These are phyloP conservation scores for Neoscelio sp. DNA, from an alignment of 2,888 invertebrate genomes.

Conservation along the genomic window DNA sequence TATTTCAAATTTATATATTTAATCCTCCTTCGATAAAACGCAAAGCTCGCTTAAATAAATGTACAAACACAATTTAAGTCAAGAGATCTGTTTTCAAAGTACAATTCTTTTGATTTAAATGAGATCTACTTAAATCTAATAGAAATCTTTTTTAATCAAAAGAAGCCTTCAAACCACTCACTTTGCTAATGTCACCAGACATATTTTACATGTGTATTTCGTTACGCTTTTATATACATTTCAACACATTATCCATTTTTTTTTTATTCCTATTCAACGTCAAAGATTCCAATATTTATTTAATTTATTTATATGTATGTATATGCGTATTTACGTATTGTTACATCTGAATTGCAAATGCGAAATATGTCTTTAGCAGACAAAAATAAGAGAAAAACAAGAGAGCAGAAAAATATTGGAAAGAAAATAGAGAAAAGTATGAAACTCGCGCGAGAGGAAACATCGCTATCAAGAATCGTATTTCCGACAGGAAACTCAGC, in stretches of 20 bases:
- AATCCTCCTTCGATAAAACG: too few species aligned
- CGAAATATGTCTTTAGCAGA: slow-evolving; percentile 10
- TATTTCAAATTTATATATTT: too few species aligned
- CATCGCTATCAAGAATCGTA: slow-evolving; percentile 77
- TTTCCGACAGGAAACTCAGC: slow-evolving; percentile 72
- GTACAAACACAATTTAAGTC: too few species aligned
- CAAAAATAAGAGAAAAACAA: not conserved
- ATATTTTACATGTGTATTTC: not conserved
- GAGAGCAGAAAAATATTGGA: slow-evolving; percentile 43
- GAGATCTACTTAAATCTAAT: too few species aligned
- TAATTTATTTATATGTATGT: slow-evolving; percentile 34
- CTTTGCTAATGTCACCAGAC: too few species aligned
- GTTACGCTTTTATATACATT: not conserved
- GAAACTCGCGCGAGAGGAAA: slow-evolving; percentile 70
- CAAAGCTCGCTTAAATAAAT: too few species aligned
- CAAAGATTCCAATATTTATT: slow-evolving; percentile 16
- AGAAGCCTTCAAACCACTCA: too few species aligned
- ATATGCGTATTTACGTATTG: slow-evolving; percentile 8
- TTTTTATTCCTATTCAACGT: not conserved
- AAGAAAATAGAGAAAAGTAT: slow-evolving; percentile 57
- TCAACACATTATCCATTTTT: not conserved
- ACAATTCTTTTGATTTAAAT: too few species aligned
- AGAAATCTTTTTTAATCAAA: too few species aligned
- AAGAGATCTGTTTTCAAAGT: too few species aligned
- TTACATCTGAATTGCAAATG: slow-evolving; percentile 41